Base-by-base conservation (phyloP, 2,888 invertebrate genomes). In the Maniola hyperantus region DNA sequence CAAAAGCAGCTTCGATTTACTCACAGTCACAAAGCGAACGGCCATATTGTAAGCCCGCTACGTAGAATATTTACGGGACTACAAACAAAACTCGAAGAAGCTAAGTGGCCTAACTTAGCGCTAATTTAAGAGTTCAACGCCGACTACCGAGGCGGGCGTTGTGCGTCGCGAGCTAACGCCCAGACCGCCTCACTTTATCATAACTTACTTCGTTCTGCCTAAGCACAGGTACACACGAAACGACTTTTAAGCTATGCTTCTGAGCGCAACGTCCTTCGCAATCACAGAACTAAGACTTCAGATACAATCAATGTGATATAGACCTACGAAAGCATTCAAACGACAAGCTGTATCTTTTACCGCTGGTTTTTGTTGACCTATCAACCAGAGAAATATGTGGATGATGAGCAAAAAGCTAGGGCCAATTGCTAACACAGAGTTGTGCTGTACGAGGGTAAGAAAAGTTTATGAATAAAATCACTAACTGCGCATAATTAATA, bases 51-150 rank as follows among this genome's bases (percentile, higher is more conserved):
- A 82, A 72, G 78, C 80, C 82, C 78, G 80, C 81, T 82, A 81
- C 85, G 83, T 86, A 79, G 80, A 86, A 85, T 88, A 90, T 90
- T 89, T 90, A 90, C 87, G 81, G 83, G 83, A 85, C 84, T 87
- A 83, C 88, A 89, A 89, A 89, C 89, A 90, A 89, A 90, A 88
- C 86, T 89, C 81, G 82, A 89, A 87, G 87, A 88, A 88, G 86
- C 87, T 88, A 90, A 89, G 87, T 89, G 86, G 86, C 85, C 85
- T 86, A 89, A 91, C 86, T 91, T 89, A 81, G 86, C 80, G 85
- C 87, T 91, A 91, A 91, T 91, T 89, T 89, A 89, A 92, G 90
- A 90, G 88, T 88, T 88, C 79, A 82, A 81, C 77, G 79, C 39
- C 39, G 39, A 11, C 39, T 39, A 11, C 76, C 79, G 76, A 80